Conservation (phyloP, 2,113 vertebrate species). For the Philantomba maxwellii region DNA sequence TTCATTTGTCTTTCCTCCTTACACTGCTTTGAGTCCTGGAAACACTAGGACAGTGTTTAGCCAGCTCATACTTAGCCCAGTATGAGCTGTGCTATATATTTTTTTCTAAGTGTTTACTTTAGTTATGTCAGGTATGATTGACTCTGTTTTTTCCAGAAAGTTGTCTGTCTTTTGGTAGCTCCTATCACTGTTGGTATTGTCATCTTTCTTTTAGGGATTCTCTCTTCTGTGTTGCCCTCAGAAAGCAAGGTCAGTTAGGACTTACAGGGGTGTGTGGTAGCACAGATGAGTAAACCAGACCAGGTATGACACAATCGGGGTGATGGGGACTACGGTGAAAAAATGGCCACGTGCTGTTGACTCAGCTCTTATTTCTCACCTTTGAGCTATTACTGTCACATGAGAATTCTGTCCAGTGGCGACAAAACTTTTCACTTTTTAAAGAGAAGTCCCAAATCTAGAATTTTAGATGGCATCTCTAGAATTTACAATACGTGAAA, state of each 20-base stretch:
- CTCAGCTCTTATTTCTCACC: not conserved
- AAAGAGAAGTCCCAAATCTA: not conserved
- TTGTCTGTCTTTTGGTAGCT: not conserved
- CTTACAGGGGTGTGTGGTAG: not conserved
- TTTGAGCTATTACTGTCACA: not conserved
- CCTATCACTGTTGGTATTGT: not conserved
- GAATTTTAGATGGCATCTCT: not conserved
- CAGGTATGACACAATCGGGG: fast-evolving
- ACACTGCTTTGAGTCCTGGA: not conserved
- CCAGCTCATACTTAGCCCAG: not conserved
- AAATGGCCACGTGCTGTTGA: not conserved
- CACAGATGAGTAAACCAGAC: not conserved
- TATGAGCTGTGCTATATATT: not conserved
- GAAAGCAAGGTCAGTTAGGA: not conserved
- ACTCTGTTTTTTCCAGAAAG: not conserved
- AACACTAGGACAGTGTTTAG: not conserved
- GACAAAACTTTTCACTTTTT: not conserved
- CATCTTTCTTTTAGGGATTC: not conserved
- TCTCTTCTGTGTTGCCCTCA: not conserved
- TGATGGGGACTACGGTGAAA: not conserved
- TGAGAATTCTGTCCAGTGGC: not conserved
- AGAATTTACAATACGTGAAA: conserved; percentile 12
- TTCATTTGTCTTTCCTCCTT: not conserved
- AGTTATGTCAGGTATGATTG: not conserved
- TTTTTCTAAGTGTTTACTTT: not conserved